phyloP scores from a whole-genome alignment of 2,113 vertebrate genomes.

The Tringa solitaria region DNA sequence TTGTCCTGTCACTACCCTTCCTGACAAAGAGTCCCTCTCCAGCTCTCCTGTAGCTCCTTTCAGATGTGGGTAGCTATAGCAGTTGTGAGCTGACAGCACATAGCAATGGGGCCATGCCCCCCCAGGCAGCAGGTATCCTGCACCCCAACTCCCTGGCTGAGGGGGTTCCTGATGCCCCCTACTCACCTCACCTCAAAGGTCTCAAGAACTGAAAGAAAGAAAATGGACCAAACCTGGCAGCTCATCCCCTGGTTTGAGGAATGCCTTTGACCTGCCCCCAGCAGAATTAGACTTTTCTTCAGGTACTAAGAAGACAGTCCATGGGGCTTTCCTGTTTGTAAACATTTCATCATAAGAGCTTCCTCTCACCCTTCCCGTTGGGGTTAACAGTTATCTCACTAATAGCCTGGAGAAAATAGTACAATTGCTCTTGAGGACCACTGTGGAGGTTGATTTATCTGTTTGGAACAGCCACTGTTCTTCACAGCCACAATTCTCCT shows the following conservation, averaged over 20 bases:
- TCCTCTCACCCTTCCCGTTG: not conserved
- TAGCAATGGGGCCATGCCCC: not conserved
- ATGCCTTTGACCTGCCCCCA: not conserved
- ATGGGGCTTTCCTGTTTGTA: conserved; percentile 2
- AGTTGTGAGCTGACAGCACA: not conserved
- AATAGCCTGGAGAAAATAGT: not conserved
- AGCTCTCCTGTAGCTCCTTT: no score
- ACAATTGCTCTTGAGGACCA: not conserved
- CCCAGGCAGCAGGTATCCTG: not conserved
- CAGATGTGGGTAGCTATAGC: no score
- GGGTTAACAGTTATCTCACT: not conserved
- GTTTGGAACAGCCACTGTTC: not conserved
- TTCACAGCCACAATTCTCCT: not conserved
- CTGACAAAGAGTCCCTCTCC: no score
- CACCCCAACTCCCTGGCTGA: not conserved
- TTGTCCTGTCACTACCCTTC: no score
- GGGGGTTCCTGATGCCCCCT: not conserved
- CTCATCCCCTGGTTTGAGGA: not conserved
- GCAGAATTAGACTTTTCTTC: not conserved
- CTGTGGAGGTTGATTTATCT: not conserved
- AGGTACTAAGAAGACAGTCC: not conserved
- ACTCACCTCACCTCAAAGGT: not conserved
- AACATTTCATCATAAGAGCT: conserved; percentile 7
- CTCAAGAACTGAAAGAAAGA: not conserved
- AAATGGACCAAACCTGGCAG: not conserved